Base-by-base conservation (phyloP, 2,113 vertebrate species). In the Anarrhichthys ocellatus region DNA sequence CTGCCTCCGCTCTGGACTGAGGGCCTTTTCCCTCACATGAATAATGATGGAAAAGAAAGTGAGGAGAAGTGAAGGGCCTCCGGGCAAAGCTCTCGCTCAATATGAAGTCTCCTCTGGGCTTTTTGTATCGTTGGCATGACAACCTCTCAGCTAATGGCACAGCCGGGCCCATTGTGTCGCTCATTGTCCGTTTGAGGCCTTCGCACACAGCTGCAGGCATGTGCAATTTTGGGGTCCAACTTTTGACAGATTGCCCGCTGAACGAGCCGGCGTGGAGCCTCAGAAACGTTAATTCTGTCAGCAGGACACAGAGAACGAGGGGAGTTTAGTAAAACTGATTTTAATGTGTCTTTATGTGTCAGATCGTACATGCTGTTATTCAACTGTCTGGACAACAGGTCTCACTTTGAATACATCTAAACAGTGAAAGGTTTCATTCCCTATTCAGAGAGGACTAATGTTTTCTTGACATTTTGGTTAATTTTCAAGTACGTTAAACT, bases 61-160 rank as follows among this genome's bases (percentile, higher is more conserved):
- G 74, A 71, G n/a, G 71, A 65, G 79, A 74, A 63, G 59, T 54
- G 64, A 64, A 69, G 67, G 83, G 82, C 67, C 86, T 86, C 84
- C 36, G 3, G 65, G 80, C 62, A 78, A 78, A 76, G 77, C 64
- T 67, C 52, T 54, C 3, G 2, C 80, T 90, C 76, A 75, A 46
- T 78, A 54, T 80, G 83, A 84, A 76, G 76, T 80, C 84, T 87
- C 82, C 73, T 81, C 58, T 17, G 64, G 50, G 74, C 67, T 63
- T 87, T 92, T 89, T 90, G 70, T 80, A 50, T 34, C 2, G 91
- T 91, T 92, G 91, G 86, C 90, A 92, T 92, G 89, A 85, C 90
- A 91, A 93, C 93, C 81, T 63, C 66, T 69, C 46, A 29, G 73
- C 85, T 81, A 79, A 90, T 84, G 82, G 78, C 73, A 72, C 61